These are phyloP conservation scores for Manis crassicaudata DNA, from an alignment of 2,797 vertebrate genomes.

Conservation along the genomic window DNA sequence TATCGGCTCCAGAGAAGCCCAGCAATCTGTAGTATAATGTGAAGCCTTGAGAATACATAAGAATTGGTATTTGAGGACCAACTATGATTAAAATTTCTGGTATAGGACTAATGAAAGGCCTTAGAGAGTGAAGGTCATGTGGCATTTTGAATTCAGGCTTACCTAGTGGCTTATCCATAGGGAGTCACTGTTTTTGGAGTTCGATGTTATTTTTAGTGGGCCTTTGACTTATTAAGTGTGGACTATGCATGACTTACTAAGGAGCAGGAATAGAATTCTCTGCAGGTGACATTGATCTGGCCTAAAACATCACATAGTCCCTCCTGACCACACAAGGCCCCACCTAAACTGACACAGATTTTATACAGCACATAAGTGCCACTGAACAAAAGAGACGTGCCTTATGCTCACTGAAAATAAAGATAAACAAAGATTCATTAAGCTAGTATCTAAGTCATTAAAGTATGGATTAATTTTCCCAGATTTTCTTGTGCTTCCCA, in stretches of 20 bases:
- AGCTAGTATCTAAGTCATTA: neutral
- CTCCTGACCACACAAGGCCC: neutral
- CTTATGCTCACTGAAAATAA: neutral
- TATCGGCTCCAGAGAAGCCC: neutral
- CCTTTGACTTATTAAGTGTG: slow-evolving; percentile 9
- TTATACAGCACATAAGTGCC: neutral
- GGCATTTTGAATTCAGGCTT: neutral
- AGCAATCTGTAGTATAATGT: neutral
- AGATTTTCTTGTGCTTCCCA: slow-evolving; percentile 3
- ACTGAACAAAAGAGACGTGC: neutral
- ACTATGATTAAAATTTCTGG: neutral
- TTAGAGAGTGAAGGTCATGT: neutral
- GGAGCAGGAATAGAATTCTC: neutral
- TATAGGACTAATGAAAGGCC: neutral
- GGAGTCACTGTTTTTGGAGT: neutral
- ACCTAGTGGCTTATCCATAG: neutral
- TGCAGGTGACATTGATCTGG: neutral
- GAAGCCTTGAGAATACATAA: neutral
- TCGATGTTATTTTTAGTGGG: neutral
- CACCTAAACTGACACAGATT: neutral
- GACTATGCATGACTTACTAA: neutral
- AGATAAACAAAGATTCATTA: neutral
- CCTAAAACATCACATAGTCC: neutral
- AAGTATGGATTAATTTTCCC: neutral
- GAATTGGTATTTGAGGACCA: neutral